Percentiles rank a stretch among this genome's conserved stretches.
Conservation (phyloP, 2,113 vertebrate species). For the Lepus timidus region DNA sequence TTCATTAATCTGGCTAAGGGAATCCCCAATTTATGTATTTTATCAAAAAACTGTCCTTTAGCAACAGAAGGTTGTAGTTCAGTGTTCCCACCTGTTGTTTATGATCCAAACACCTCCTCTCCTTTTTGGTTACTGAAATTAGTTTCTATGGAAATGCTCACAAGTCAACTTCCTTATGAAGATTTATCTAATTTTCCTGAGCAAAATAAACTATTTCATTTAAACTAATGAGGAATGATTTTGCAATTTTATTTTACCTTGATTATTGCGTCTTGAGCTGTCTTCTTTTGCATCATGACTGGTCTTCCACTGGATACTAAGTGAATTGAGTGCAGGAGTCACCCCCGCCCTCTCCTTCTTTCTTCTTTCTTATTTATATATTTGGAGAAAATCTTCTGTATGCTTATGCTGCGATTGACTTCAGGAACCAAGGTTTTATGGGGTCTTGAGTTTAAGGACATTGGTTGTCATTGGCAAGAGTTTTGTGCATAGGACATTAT, state of each 20-base stretch:
- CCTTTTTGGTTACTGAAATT: background rate
- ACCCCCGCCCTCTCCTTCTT: background rate
- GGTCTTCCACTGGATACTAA: background rate
- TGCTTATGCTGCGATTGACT: background rate
- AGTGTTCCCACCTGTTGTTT: background rate
- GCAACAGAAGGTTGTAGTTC: background rate
- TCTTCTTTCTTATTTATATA: background rate
- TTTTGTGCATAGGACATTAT: background rate
- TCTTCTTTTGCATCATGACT: background rate
- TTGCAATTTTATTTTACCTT: background rate
- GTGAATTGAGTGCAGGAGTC: background rate
- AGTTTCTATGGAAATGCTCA: slow-evolving; percentile 38
- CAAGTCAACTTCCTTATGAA: slow-evolving; percentile 8
- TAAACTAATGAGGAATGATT: background rate
- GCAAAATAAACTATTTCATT: background rate
- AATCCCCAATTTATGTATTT: slow-evolving; percentile 4
- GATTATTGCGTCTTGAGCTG: background rate
- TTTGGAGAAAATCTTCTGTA: background rate
- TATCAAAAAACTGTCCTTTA: background rate
- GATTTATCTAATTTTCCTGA: background rate
- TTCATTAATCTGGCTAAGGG: background rate
- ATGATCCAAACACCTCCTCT: background rate
- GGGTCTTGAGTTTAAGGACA: background rate
- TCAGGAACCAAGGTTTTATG: background rate
- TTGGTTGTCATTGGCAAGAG: background rate